phyloP scores from a whole-genome alignment of 2,113 vertebrate species.

The Oxygymnocypris stewartii region DNA sequence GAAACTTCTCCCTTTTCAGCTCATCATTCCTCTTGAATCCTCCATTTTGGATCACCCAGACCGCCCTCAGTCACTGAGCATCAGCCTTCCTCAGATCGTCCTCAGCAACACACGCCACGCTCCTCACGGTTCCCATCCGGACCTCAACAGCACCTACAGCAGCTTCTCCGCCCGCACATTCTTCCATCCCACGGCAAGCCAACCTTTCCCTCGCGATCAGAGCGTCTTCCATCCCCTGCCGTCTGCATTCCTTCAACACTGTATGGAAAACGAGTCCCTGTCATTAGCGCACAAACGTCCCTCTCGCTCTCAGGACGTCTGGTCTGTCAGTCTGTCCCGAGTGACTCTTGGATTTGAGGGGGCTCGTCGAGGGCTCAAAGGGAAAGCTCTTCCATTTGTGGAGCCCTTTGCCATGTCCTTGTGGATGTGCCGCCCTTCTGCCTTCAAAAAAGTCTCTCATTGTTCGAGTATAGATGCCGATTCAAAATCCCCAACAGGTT shows the following conservation, averaged over 20 bases:
- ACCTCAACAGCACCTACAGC: slow-evolving; percentile 72
- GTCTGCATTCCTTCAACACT: slow-evolving; percentile 80
- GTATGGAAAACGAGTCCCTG: slow-evolving; percentile 69
- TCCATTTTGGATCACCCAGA: slow-evolving; percentile 83
- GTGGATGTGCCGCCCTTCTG: slow-evolving; percentile 85
- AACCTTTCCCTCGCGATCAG: slow-evolving; percentile 79
- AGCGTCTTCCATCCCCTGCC: slow-evolving; percentile 83
- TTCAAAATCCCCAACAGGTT: neutral
- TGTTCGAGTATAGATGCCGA: neutral
- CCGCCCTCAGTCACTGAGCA: slow-evolving; percentile 82
- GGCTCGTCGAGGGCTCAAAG: slow-evolving; percentile 82
- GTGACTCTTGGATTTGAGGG: slow-evolving; percentile 87
- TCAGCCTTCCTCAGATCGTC: slow-evolving; percentile 72
- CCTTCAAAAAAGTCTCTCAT: slow-evolving; percentile 48
- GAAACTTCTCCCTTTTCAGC: slow-evolving; percentile 64
- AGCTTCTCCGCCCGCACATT: slow-evolving; percentile 78
- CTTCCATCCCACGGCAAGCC: slow-evolving; percentile 75
- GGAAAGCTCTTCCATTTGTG: slow-evolving; percentile 82
- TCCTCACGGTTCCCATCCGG: slow-evolving; percentile 75
- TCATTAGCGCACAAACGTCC: slow-evolving; percentile 57
- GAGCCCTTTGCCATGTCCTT: slow-evolving; percentile 86
- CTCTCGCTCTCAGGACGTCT: slow-evolving; percentile 83
- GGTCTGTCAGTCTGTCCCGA: slow-evolving; percentile 84
- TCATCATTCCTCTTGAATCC: slow-evolving; percentile 87
- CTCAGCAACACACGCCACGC: slow-evolving; percentile 89